Conservation (phyloP, 2,113 vertebrate species). For the Xyliphius kryptos region DNA sequence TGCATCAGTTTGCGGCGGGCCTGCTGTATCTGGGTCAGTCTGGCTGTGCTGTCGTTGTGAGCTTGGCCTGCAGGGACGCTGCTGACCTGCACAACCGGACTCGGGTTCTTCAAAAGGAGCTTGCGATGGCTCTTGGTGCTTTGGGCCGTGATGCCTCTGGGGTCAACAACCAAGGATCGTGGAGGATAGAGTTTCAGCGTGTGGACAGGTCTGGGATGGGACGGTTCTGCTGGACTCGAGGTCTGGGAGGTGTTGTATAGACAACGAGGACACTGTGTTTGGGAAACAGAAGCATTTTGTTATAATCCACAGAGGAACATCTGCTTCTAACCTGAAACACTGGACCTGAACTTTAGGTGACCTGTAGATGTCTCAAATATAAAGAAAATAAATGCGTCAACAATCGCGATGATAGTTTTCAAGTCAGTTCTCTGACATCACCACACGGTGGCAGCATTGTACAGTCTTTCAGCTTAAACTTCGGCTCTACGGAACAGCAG, state of each 20-base stretch:
- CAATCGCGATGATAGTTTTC: too few relatives aligned
- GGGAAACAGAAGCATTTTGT: neutral
- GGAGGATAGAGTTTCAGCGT: neutral
- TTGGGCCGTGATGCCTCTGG: conserved; percentile 32
- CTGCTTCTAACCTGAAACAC: too few relatives aligned
- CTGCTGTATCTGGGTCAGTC: conserved; percentile 60
- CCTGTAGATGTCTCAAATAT: too few relatives aligned
- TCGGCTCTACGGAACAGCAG: too few relatives aligned
- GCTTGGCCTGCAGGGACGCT: conserved; percentile 37
- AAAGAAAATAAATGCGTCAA: too few relatives aligned
- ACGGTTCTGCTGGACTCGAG: conserved; percentile 7
- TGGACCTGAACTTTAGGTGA: too few relatives aligned
- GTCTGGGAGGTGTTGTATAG: conserved; percentile 8
- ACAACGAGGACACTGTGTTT: conserved; percentile 54
- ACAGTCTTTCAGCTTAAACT: too few relatives aligned
- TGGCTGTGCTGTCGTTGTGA: conserved; percentile 46
- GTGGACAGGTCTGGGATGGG: neutral
- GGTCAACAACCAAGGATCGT: neutral
- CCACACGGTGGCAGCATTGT: too few relatives aligned
- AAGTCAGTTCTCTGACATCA: too few relatives aligned
- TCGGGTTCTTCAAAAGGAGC: conserved; percentile 75
- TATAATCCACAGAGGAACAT: too few relatives aligned
- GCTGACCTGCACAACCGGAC: conserved; percentile 51
- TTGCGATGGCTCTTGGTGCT: conserved; percentile 76
- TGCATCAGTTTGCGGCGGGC: conserved; percentile 74